Conservation (phyloP, 2,113 vertebrate genomes). For the Hepsetus odoe region DNA sequence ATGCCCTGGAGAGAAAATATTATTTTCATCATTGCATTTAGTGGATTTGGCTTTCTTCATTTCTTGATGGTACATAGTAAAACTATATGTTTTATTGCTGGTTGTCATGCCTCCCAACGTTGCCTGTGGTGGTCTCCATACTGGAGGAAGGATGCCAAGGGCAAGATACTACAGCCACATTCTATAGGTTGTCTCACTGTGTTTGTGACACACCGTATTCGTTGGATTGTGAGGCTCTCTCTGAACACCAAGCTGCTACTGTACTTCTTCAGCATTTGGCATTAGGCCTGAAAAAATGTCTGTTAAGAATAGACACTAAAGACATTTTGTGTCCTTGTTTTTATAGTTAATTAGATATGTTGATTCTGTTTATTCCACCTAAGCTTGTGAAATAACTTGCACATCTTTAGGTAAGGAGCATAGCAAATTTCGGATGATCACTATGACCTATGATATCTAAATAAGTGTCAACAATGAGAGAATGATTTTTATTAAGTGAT, state of each 20-base stretch:
- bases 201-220: background rate
- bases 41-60: conserved; percentile 57
- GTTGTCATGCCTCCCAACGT: conserved; percentile 23
- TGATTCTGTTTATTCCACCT: background rate
- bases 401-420: background rate
- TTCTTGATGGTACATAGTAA: conserved; percentile 32
- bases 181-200: background rate
- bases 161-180: conserved; percentile 4
- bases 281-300: background rate
- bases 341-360: background rate
- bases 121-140: conserved; percentile 16
- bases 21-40: conserved; percentile 64
- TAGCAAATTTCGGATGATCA: background rate
- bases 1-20: conserved; percentile 45
- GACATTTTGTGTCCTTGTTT: background rate
- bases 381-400: background rate
- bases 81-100: background rate
- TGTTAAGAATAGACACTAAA: background rate
- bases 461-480: conserved; percentile 11
- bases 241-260: background rate
- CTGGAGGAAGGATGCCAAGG: conserved; percentile 22
- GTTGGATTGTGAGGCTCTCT: background rate
- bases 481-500: background rate
- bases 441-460: background rate
- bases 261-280: background rate